phyloP scores from a whole-genome alignment of 1,140 invertebrate genomes.

The Lasaia peninsularis region DNA sequence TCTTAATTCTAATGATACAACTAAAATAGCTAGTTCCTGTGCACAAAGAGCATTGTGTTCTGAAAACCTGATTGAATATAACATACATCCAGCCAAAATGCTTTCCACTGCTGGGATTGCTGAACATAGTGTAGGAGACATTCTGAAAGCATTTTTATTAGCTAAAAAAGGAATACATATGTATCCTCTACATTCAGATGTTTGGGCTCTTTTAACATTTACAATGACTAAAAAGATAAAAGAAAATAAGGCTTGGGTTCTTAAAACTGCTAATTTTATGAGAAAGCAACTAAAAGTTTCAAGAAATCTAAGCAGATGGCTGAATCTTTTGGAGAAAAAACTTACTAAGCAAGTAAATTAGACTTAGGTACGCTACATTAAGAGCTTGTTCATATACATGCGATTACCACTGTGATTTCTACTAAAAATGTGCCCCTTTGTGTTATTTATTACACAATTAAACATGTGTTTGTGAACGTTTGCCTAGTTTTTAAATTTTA shows the following conservation, averaged over 20 bases:
- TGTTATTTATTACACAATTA: no score
- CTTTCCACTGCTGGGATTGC: constrained; percentile 60
- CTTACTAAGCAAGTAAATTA: constrained; percentile 29
- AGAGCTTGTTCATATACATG: no score
- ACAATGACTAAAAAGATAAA: constrained; percentile 40
- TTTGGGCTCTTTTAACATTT: constrained; percentile 60
- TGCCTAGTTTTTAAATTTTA: no score
- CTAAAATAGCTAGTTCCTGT: constrained; percentile 54
- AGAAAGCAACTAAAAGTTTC: constrained; percentile 48
- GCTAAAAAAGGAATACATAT: constrained; percentile 60
- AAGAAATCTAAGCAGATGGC: constrained; percentile 50
- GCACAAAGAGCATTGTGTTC: constrained; percentile 55
- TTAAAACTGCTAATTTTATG: constrained; percentile 42
- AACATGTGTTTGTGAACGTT: no score
- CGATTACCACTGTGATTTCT: no score
- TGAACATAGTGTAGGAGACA: constrained; percentile 56
- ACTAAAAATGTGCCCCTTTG: no score
- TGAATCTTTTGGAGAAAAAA: constrained; percentile 58
- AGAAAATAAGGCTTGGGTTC: constrained; percentile 48
- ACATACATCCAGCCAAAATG: constrained; percentile 49
- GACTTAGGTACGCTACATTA: background rate
- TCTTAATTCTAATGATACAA: constrained; percentile 39
- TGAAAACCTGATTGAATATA: constrained; percentile 29
- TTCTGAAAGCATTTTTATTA: constrained; percentile 38
- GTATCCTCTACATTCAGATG: constrained; percentile 55